These are phyloP conservation scores for Phataginus tetradactyla DNA, from an alignment of 2,797 vertebrate genomes.

Conservation along the genomic window DNA sequence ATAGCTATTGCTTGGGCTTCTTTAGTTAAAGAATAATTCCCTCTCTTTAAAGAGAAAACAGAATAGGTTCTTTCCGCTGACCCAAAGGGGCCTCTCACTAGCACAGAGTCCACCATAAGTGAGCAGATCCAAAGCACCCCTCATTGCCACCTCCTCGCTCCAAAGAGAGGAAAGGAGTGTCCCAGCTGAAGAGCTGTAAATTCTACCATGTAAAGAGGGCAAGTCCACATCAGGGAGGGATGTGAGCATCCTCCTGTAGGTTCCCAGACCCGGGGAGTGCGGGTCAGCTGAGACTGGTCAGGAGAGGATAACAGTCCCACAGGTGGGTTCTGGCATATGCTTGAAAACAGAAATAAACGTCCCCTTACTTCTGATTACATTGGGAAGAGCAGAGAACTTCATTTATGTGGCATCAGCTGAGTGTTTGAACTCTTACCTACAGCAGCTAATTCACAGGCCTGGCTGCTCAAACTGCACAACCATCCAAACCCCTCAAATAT, in stretches of 20 bases:
- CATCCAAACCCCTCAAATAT: background rate
- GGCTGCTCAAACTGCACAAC: background rate
- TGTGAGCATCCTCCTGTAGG: background rate
- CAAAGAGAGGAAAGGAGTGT: background rate
- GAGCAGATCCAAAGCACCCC: background rate
- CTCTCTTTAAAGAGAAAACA: background rate
- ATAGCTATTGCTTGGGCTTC: background rate
- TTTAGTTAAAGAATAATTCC: background rate
- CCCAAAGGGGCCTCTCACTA: background rate
- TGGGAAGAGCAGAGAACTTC: background rate
- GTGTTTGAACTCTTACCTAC: background rate
- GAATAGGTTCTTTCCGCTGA: background rate
- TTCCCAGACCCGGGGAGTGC: background rate
- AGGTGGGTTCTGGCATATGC: background rate
- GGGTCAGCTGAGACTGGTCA: background rate
- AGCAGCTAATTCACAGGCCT: background rate
- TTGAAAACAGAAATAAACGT: background rate
- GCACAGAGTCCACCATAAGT: background rate
- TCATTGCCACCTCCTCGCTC: background rate
- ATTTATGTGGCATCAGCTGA: background rate
- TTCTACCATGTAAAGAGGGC: background rate
- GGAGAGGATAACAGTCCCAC: background rate
- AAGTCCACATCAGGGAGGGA: background rate
- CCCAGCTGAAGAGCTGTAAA: background rate
- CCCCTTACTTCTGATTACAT: background rate